Base-by-base conservation (phyloP, 2,888 invertebrate species). In the Cephus runcator region DNA sequence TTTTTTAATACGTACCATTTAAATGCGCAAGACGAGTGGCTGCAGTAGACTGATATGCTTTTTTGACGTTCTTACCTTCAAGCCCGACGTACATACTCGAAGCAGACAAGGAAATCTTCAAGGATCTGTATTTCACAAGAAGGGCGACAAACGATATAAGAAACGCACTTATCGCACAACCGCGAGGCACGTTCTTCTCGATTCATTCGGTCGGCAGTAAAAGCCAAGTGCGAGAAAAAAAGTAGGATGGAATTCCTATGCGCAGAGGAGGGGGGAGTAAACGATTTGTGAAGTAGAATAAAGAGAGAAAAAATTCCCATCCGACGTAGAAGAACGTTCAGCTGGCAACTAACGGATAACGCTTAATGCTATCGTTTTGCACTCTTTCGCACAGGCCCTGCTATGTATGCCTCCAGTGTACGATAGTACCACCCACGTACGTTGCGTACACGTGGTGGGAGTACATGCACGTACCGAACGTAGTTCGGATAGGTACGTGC, bases 331-430 rank as follows among this genome's bases (percentile, higher is more conserved):
- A 71, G 71, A 71, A 71, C 71, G 71, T 74, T 74, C 36, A 34
- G 34, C 36, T 35, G 36, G 74, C 74, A 36, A 74, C 36, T 74
- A 74, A 74, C 74, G 74, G 36, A 74, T 34, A 74, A n/a, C 74
- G 34, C 34, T 36, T 74, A 74, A 74, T 35, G 30, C 34, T 34
- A 34, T 36, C 74, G n/a, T 74, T 36, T 74, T 34, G 36, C 30
- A 74, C 36, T 74, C 11, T 74, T 74, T 74, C 30, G 23, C 56
- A 56, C 56, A 56, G 56, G 9, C 6, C 23, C 56, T 56, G 56
- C 56, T 56, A 56, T 56, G 56, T 56, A 56, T 56, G 56, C 56
- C 56, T 56, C 2, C 56, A 15, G 56, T 56, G 56, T 56, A 56
- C 56, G 56, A 9, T 56, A 56, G 56, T 56, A 23, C 56, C 56